A percentile compares a stretch with the other conserved stretches of the same genome.
Evolutionary conservation across 2,888 invertebrate genomes (phyloP).

Genomic region (Bhutanitis thaidina): DNA sequence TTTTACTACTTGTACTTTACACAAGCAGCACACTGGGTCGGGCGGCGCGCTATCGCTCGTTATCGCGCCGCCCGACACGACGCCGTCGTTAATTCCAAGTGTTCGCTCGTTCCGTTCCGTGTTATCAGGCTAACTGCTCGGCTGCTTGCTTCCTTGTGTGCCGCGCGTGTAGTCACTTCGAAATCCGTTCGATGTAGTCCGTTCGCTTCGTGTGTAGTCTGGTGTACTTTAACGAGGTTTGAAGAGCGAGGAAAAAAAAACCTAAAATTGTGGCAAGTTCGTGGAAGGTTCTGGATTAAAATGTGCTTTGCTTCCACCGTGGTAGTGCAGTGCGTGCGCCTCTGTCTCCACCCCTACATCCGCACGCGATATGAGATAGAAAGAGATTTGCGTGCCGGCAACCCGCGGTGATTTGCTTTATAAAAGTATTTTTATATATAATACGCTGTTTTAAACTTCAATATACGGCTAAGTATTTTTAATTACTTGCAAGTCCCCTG

Average conservation of each 20-base stretch:
- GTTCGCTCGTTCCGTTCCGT: neutral
- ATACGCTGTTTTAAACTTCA: no score
- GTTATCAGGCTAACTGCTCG: neutral
- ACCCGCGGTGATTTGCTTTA: neutral
- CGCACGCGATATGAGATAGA: conserved; percentile 56
- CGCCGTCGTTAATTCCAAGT: neutral
- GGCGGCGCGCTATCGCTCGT: neutral
- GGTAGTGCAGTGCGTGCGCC: conserved; percentile 14
- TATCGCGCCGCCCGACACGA: neutral
- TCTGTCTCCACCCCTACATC: conserved; percentile 54
- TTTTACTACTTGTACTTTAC: no score
- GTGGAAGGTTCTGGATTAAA: neutral
- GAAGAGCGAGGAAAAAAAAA: no score
- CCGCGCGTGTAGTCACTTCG: no score
- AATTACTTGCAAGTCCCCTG: no score
- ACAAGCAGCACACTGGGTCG: neutral
- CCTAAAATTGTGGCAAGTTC: no score
- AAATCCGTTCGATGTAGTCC: no score
- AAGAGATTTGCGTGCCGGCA: conserved; percentile 21
- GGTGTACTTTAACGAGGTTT: no score
- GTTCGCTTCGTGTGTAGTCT: no score
- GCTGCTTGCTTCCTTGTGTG: no score
- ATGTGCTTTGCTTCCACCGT: neutral
- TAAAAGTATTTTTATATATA: no score
- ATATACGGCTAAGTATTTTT: no score